phyloP scores from a whole-genome alignment of 2,113 vertebrate species.

The Pongo abelii region DNA sequence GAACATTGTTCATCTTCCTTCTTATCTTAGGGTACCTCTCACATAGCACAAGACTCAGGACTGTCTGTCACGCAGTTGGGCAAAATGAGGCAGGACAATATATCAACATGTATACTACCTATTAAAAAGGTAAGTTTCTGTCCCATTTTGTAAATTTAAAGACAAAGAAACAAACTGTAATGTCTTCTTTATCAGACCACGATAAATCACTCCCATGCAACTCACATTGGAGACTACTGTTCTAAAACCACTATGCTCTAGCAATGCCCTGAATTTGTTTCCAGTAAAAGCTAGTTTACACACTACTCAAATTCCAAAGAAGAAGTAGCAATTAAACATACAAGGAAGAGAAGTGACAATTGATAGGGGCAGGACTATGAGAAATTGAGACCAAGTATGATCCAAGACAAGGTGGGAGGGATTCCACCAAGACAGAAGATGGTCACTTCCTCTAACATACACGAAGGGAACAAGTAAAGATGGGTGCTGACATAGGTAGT shows the following conservation, averaged over 20 bases:
- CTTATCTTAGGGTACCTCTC: background rate
- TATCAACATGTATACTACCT: background rate
- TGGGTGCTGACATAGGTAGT: background rate
- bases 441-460: background rate
- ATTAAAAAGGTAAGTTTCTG: background rate
- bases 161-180: background rate
- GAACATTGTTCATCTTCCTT: background rate
- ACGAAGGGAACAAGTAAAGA: background rate
- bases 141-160: background rate
- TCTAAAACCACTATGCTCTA: background rate
- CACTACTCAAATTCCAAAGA: background rate
- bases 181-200: background rate
- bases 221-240: background rate
- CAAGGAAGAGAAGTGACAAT: background rate
- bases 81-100: background rate
- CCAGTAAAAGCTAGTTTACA: background rate
- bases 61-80: background rate
- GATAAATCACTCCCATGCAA: background rate
- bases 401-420: background rate
- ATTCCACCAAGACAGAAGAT: background rate
- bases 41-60: background rate
- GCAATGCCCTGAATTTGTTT: background rate
- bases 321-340: background rate
- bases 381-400: background rate
- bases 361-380: background rate